phyloP scores from a whole-genome alignment of 2,888 invertebrate species.

The Pardosa pseudoannulata region DNA sequence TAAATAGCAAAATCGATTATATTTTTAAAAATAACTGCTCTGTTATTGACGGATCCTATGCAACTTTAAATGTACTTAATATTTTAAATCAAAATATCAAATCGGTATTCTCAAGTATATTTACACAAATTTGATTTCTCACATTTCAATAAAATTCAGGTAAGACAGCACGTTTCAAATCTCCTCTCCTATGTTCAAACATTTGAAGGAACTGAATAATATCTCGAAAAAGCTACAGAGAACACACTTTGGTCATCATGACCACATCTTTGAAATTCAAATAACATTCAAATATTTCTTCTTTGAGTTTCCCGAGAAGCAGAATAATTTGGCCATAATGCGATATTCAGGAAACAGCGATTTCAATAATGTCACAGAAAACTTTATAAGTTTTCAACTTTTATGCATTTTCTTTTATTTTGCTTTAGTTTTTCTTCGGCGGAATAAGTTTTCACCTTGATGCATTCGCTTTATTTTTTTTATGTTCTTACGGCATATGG shows the following conservation, averaged over 20 bases:
- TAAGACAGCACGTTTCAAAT: no score
- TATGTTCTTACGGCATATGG: not conserved
- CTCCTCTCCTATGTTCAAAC: no score
- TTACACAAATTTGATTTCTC: no score
- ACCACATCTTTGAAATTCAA: constrained; percentile 11
- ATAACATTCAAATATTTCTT: constrained; percentile 7
- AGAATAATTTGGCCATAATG: constrained; percentile 4
- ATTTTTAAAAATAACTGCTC: no score
- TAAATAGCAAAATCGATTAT: no score
- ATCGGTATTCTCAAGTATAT: no score
- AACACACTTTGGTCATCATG: not conserved
- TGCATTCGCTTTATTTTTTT: not conserved
- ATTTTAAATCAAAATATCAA: no score
- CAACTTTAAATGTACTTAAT: no score
- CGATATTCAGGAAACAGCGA: not conserved
- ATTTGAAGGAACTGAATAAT: not conserved
- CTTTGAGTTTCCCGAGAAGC: not conserved
- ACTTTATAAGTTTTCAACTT: not conserved
- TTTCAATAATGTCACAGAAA: constrained; percentile 2
- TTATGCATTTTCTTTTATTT: not conserved
- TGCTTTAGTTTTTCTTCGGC: not conserved
- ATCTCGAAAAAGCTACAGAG: not conserved
- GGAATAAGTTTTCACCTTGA: not conserved
- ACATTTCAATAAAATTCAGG: no score
- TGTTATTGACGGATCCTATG: no score